Percentiles rank a stretch among this genome's conserved stretches.
Conservation (phyloP, 2,113 vertebrate species). For the Arvicanthis niloticus region DNA sequence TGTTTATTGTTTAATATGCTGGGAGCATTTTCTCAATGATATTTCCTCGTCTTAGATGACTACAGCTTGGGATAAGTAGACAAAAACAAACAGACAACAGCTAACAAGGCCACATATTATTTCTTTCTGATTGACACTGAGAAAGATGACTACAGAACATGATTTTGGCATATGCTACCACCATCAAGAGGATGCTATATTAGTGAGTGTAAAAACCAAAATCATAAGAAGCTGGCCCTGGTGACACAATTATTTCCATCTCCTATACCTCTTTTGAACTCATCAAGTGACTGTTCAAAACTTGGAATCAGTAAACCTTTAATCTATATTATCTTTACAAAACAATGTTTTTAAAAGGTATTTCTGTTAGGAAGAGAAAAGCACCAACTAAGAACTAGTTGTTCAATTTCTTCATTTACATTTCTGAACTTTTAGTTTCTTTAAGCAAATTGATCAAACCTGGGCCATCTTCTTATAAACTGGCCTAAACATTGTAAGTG, state of each 20-base stretch:
- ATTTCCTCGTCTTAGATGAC: neutral
- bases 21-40: neutral
- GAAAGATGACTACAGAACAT: neutral
- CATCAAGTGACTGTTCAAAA: neutral
- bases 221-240: no score
- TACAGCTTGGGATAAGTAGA: neutral
- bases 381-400: neutral
- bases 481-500: slow-evolving; percentile 41
- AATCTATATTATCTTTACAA: neutral
- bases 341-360: neutral
- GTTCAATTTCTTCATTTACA: neutral
- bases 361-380: neutral
- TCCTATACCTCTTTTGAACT: neutral
- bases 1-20: neutral
- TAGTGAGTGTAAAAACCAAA: neutral
- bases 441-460: slow-evolving; percentile 6
- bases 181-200: neutral
- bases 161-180: neutral
- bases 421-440: slow-evolving; percentile 52
- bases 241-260: neutral
- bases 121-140: slow-evolving; percentile 26
- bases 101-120: neutral
- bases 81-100: neutral
- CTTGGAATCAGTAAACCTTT: slow-evolving; percentile 35
- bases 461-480: slow-evolving; percentile 45